Evolutionary conservation across 2,113 vertebrate species (phyloP).

Genomic region (Desmodus rotundus): DNA sequence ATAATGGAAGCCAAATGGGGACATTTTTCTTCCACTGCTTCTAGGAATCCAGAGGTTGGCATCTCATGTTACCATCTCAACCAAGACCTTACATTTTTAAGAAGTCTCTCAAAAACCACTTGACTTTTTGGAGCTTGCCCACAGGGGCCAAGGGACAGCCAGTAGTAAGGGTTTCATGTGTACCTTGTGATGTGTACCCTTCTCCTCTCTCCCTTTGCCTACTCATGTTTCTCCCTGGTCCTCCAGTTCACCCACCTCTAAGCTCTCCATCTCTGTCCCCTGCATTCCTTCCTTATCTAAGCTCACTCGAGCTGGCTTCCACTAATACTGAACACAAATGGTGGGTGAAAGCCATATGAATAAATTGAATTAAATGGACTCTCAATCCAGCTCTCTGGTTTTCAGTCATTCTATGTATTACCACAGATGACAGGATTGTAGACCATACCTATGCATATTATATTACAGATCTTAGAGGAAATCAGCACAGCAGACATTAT

Average conservation of each 20-base stretch:
- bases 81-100: background rate
- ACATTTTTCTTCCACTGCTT: background rate
- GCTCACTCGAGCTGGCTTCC: background rate
- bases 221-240: background rate
- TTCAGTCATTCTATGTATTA: background rate
- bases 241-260: background rate
- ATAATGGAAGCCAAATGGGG: background rate
- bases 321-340: background rate
- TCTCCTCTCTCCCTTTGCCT: too few relatives aligned
- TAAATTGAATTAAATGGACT: background rate
- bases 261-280: too few relatives aligned
- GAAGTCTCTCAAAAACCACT: background rate
- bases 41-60: background rate
- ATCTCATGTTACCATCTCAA: background rate
- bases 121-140: background rate
- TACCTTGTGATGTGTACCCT: fast-evolving
- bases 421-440: background rate
- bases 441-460: fast-evolving
- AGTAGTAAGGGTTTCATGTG: fast-evolving
- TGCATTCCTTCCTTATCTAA: background rate
- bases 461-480: background rate
- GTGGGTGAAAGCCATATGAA: background rate
- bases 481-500: background rate
- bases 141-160: fast-evolving
- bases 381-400: background rate